Evolutionary conservation across 2,888 invertebrate species (phyloP).

Genomic region (Uloborus plumipes): DNA sequence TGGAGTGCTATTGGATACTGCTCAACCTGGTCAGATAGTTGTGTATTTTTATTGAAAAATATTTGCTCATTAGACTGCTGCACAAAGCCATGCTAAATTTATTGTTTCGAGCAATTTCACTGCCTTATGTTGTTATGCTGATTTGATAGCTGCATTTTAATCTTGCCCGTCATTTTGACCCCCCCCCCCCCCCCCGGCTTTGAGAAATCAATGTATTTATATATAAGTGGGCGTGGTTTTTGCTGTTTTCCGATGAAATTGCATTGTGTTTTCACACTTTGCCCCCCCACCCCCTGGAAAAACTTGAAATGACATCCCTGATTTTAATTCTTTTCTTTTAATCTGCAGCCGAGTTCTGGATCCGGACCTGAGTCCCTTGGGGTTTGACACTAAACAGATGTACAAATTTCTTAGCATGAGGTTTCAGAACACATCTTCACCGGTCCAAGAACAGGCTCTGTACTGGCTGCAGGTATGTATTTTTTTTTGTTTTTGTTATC

Average conservation of each 20-base stretch:
- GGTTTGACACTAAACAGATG: slow-evolving; percentile 93
- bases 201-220: too few relatives aligned
- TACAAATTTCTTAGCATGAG: slow-evolving; percentile 92
- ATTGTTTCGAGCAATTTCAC: neutral
- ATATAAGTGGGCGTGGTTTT: too few relatives aligned
- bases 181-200: too few relatives aligned
- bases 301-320: too few relatives aligned
- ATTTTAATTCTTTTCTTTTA: slow-evolving; percentile 26
- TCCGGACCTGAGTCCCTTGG: slow-evolving; percentile 93
- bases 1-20: too few relatives aligned
- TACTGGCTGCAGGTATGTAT: slow-evolving; percentile 84
- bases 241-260: too few relatives aligned
- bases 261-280: too few relatives aligned
- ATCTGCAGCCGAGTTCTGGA: slow-evolving; percentile 91
- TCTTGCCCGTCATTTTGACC: too few relatives aligned
- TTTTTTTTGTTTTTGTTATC: too few relatives aligned
- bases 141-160: neutral
- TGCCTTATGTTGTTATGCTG: neutral
- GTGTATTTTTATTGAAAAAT: neutral
- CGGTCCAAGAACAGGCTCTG: slow-evolving; percentile 88
- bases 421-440: slow-evolving; percentile 84
- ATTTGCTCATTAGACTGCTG: neutral
- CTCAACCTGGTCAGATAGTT: neutral
- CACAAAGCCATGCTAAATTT: too few relatives aligned
- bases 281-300: too few relatives aligned